Evolutionary conservation across 2,797 vertebrate species (phyloP), one percentile per base, ranked within the genome.

Genomic region (Pangasius sanitwongsei): DNA sequence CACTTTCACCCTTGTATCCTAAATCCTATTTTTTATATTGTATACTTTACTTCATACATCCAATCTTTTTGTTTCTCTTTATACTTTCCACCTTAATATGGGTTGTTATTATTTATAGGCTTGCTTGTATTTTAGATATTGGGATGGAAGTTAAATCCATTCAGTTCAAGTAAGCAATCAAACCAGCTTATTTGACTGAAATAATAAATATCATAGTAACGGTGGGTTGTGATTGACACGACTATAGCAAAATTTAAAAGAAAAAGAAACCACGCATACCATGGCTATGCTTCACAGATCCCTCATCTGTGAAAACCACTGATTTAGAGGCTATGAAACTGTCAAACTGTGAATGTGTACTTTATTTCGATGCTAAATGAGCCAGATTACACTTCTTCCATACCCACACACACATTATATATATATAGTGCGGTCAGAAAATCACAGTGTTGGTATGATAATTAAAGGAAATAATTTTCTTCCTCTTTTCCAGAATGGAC

Each of bases 401-500:
- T 44, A 83, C 6, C 16, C n/a, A 44, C 37, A 37, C 37, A 37
- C 37, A 65, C 6, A 44, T 41, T 2, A 41, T 44, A 44, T 44
- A 44, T 44, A 44, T 44, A 0, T 8, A 48, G 44, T 8, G 44
- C 2, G 20, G 4, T 25, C 44, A 23, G n/a, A 2, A 34, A 69
- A 85, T 13, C 12, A 70, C 18, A 48, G 18, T 41, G 20, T 57
- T 65, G 59, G 25, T 85, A 85, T 70, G 28, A 83, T 65, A 48
- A 83, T 6, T 86, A 65, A 74, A 55, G 59, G 16, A n/a, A 61
- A 85, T 65, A 72, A 15, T 84, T 65, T 16, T 89, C 70, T 84
- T 89, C 87, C 34, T 65, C 41, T 93, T 92, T 92, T 91, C 69
- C 92, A 96, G 96, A 93, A 95, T 96, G 95, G 92, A 92, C 74